Percentiles rank a stretch among this genome's conserved stretches.
phyloP scores from a whole-genome alignment of 2,888 invertebrate species.

The Sminthurides aquaticus region DNA sequence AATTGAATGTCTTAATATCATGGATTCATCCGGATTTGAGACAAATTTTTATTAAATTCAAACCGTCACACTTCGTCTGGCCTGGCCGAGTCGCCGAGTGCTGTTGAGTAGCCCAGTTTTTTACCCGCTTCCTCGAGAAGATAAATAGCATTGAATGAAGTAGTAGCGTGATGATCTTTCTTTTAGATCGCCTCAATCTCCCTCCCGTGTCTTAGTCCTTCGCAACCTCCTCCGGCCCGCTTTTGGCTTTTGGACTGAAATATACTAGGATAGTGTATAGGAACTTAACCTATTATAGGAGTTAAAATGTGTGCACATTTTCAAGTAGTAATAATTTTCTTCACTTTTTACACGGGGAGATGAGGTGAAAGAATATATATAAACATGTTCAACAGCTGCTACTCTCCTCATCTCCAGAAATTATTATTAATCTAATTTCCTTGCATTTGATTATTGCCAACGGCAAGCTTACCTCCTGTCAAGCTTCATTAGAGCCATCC shows the following conservation, averaged over 20 bases:
- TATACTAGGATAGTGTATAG: no score
- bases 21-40: neutral
- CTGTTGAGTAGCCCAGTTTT: neutral
- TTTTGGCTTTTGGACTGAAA: no score
- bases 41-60: neutral
- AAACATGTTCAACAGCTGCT: conserved; percentile 18
- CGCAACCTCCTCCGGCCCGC: no score
- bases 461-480: conserved; percentile 11
- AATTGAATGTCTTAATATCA: neutral
- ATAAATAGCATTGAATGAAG: no score
- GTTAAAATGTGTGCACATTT: no score
- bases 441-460: conserved; percentile 17
- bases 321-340: no score
- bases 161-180: neutral
- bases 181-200: no score
- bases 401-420: conserved; percentile 15
- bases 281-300: no score
- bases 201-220: no score
- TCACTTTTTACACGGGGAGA: no score
- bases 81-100: neutral
- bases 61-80: neutral
- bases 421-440: conserved; percentile 20
- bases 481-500: conserved; percentile 17
- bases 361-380: neutral
- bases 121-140: neutral